Evolutionary conservation across 2,113 vertebrate genomes (phyloP), one percentile per base, ranked within the genome.

Genomic region (Rhabdornis inornatus): DNA sequence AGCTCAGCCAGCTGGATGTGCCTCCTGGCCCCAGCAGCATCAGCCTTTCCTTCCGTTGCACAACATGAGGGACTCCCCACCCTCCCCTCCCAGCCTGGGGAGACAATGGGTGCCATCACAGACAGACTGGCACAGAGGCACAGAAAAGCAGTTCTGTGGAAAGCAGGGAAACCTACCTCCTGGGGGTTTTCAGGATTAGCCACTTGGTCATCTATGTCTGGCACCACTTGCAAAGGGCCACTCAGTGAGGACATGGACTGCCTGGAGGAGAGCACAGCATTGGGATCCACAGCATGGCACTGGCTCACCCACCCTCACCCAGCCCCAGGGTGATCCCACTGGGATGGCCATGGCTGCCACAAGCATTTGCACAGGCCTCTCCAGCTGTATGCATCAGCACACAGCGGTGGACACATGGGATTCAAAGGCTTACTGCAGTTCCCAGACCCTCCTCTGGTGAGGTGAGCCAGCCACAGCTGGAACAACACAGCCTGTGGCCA

Each of bases 141-240:
- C 0, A 2, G 64, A 27, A 52, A 56, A 88, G 66, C 61, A 69
- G 63, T 2, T 47, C 63, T 3, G 3, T 2, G 20, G 40, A 52
- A 31, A 91, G 39, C 5, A 72, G 66, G n/a, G 31, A 56, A 49
- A n/a, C 97, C 95, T 94, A 99, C 99, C 99, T 99, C 99, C 69
- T 99, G 99, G 35, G 98, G 97, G 96, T 98, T 98, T 89, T 99
- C 99, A 2, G 98, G 98, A 53, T 97, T 98, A 95, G 98, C 98
- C 97, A 99, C 98, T 94, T 99, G 99, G 97, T 99, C 99, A 2
- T 99, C 99, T 11, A 99, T 99, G 96, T 99, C 99, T 0, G 99
- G 99, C 83, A 99, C 99, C 91, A 99, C 99, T 94, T 99, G 99
- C 92, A 99, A 97, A 75, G 99, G 99, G n/a, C 99, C 99, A 6